These are phyloP conservation scores for Chamaedrilus cognettii DNA, from an alignment of 2,888 invertebrate species.

Conservation along the genomic window DNA sequence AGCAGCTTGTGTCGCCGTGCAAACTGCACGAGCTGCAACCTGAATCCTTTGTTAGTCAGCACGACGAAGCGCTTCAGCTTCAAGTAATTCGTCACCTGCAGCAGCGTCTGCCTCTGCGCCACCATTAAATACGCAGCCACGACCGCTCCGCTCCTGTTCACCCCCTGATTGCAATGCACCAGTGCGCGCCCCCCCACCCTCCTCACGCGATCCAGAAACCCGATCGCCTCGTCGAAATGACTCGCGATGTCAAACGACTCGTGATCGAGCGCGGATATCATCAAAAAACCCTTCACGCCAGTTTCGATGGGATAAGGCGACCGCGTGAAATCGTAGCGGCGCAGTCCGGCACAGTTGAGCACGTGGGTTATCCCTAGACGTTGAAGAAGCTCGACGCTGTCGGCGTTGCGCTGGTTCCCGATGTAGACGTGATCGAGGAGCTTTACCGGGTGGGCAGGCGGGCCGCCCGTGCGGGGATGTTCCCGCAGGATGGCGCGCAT, in stretches of 20 bases:
- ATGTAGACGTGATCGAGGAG: slow-evolving; percentile 35
- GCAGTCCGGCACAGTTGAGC: slow-evolving; percentile 36
- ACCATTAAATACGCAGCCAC: slow-evolving; percentile 38
- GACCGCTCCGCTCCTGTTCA: slow-evolving; percentile 39
- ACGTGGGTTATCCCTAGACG: slow-evolving; percentile 39
- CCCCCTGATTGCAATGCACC: slow-evolving; percentile 41
- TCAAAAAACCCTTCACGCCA: slow-evolving; percentile 33
- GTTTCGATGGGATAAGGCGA: slow-evolving; percentile 31
- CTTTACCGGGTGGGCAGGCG: slow-evolving; percentile 28
- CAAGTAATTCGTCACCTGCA: slow-evolving; percentile 31
- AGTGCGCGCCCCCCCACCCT: slow-evolving; percentile 30
- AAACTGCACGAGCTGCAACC: slow-evolving; percentile 36
- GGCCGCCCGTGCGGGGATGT: slow-evolving; percentile 33
- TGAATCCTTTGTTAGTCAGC: slow-evolving; percentile 37
- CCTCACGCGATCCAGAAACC: slow-evolving; percentile 32
- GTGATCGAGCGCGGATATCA: slow-evolving; percentile 37
- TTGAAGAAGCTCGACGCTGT: slow-evolving; percentile 29
- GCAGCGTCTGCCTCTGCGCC: slow-evolving; percentile 27
- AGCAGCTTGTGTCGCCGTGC: slow-evolving; percentile 31
- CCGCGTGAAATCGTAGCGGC: slow-evolving; percentile 24
- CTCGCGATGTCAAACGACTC: slow-evolving; percentile 36
- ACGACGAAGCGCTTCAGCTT: slow-evolving; percentile 35
- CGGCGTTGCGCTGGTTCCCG: slow-evolving; percentile 39
- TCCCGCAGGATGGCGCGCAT: slow-evolving; percentile 33
- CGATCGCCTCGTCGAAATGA: slow-evolving; percentile 36